Evolutionary conservation across 1,140 invertebrate genomes (phyloP), one percentile per base, ranked within the genome.

Genomic region (Lepidurus packardi): DNA sequence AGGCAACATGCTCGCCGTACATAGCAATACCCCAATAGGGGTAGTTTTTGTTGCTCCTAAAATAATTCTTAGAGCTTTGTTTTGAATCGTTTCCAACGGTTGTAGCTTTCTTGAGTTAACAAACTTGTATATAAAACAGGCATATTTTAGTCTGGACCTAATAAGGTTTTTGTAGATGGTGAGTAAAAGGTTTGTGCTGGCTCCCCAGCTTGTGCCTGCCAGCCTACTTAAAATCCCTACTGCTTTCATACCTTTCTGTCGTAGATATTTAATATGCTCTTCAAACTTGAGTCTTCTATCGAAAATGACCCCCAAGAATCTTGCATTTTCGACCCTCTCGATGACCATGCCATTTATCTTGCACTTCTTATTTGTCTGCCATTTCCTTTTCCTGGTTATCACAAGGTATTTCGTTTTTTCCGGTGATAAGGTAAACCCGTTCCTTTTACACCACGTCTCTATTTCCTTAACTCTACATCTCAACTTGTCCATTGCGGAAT

Each of bases 281-380:
- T 76, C 75, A 43, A 43, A 76, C n/a, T 42, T 43, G 42, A 76
- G 25, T 76, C 45, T 76, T 9, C 1, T 9, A 43, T 45, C 75
- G 6, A 76, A 43, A 6, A 47, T 76, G 75, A 76, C 34, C 10
- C 75, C 75, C 4, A 44, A 47, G 43, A 76, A 76, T 42, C 44
- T 76, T 76, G 75, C 1, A 8, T 3, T 21, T 45, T 25, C 25
- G 25, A 25, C 34, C 41, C 44, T 43, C 6, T n/a, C 44, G 5
- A 75, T 75, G 8, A 21, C 44, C 41, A 25, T 21, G 1, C 74
- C 25, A 9, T 9, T 75, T 11, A 75, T 41, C 10, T 75, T 75
- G 74, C 42, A 13, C 10, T 7, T 10, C 3, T n/a, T 41, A 43
- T 2, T 16, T 42, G 74, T 41, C 7, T 75, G 11, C 4, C 1